phyloP scores from a whole-genome alignment of 2,113 vertebrate species.

The Neofelis nebulosa region DNA sequence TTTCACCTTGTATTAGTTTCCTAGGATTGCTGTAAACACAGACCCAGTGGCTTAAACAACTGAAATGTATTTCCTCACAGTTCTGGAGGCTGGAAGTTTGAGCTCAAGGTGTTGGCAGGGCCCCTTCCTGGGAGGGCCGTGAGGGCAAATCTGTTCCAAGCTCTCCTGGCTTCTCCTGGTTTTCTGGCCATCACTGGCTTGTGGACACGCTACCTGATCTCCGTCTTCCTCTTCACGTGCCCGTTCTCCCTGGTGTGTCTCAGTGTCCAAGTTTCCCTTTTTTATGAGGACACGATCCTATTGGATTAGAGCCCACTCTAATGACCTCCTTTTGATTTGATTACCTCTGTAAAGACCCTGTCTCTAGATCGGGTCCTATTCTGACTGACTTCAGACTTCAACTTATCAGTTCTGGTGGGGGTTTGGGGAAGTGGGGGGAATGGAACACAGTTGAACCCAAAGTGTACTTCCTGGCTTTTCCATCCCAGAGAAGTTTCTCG shows the following conservation, averaged over 20 bases:
- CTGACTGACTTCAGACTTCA: neutral
- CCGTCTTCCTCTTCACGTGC: neutral
- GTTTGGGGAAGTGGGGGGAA: neutral
- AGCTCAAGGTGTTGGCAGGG: neutral
- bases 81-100: neutral
- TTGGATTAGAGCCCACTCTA: neutral
- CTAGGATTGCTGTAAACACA: neutral
- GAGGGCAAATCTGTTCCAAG: rapidly evolving
- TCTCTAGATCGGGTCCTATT: neutral
- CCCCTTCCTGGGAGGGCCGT: neutral
- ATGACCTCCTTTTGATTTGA: neutral
- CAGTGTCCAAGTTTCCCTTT: neutral
- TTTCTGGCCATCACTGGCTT: neutral
- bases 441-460: neutral
- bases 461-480: neutral
- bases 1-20: neutral
- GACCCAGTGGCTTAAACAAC: neutral
- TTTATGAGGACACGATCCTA: neutral
- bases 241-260: rapidly evolving
- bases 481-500: neutral
- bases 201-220: rapidly evolving
- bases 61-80: neutral
- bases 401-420: rapidly evolving
- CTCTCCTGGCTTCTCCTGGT: neutral
- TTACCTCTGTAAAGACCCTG: neutral